Conservation (phyloP, 64 coral and sea anemone species). For the Hydrozoanthus tunicans region DNA sequence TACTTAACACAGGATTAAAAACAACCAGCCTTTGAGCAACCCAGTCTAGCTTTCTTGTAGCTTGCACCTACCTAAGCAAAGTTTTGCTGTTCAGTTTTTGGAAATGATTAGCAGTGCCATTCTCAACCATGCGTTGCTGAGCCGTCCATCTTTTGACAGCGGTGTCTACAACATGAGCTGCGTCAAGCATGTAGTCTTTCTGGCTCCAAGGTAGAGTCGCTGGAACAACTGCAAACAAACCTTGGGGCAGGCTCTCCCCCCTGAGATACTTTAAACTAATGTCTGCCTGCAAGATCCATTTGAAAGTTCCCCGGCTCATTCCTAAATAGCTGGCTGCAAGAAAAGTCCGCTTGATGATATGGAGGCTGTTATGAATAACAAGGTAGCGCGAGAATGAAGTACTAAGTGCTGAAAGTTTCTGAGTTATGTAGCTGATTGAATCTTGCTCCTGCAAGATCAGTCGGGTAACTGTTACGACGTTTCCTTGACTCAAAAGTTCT, state of each 20-base stretch:
- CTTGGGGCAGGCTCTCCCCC: slow-evolving; percentile 1
- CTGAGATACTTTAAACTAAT: background rate
- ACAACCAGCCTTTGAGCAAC: too few species aligned
- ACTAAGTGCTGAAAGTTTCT: slow-evolving; percentile 6
- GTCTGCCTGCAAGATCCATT: slow-evolving; percentile 41
- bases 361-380: slow-evolving; percentile 49
- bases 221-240: slow-evolving; percentile 34
- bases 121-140: background rate
- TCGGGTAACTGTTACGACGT: slow-evolving; percentile 21
- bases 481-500: slow-evolving; percentile 27
- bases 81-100: background rate
- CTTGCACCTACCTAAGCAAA: slow-evolving; percentile 19
- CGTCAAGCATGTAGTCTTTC: background rate
- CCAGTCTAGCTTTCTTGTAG: too few species aligned
- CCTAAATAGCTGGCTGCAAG: background rate
- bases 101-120: background rate
- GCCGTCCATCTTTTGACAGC: slow-evolving; percentile 15
- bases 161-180: slow-evolving; percentile 33
- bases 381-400: background rate
- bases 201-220: background rate
- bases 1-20: too few species aligned
- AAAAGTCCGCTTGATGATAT: background rate
- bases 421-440: background rate
- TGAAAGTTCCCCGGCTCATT: slow-evolving; percentile 42
- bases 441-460: slow-evolving; percentile 7